Evolutionary conservation across 2,113 vertebrate species (phyloP).

Genomic region (Donacobius atricapilla): DNA sequence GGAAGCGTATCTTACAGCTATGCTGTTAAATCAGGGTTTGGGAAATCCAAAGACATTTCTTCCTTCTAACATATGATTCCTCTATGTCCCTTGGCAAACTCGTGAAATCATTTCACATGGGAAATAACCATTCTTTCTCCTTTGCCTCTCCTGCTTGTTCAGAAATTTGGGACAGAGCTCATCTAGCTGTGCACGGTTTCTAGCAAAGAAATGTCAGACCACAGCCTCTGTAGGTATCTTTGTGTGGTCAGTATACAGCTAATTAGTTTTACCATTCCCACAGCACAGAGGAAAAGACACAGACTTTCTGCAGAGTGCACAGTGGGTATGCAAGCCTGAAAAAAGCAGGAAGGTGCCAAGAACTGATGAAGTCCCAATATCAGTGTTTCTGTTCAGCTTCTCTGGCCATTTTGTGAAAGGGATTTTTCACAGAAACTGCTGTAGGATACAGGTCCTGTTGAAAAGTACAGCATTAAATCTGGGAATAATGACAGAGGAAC

Average conservation of each 20-base stretch:
- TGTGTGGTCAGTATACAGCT: not conserved
- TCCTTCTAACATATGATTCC: not conserved
- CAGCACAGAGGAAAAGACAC: not conserved
- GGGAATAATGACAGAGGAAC: not conserved
- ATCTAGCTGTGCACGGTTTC: not conserved
- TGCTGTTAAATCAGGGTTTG: not conserved
- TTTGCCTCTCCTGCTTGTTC: not conserved
- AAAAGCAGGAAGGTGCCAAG: not conserved
- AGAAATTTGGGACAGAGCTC: not conserved
- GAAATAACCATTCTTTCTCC: not conserved
- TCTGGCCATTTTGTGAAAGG: not conserved
- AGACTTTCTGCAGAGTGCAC: not conserved
- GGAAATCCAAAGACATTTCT: not conserved
- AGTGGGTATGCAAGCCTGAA: not conserved
- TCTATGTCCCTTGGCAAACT: not conserved
- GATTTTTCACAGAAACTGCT: conserved; percentile 3
- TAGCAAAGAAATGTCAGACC: not conserved
- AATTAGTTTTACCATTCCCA: not conserved
- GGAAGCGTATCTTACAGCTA: not conserved
- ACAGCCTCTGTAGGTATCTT: not conserved
- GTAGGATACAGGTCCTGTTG: not conserved
- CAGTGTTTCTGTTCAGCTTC: not conserved
- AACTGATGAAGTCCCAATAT: not conserved
- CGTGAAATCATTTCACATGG: not conserved
- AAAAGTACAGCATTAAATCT: not conserved